Conservation (phyloP, 2,888 invertebrate genomes). For the Cheilosia urbana region DNA sequence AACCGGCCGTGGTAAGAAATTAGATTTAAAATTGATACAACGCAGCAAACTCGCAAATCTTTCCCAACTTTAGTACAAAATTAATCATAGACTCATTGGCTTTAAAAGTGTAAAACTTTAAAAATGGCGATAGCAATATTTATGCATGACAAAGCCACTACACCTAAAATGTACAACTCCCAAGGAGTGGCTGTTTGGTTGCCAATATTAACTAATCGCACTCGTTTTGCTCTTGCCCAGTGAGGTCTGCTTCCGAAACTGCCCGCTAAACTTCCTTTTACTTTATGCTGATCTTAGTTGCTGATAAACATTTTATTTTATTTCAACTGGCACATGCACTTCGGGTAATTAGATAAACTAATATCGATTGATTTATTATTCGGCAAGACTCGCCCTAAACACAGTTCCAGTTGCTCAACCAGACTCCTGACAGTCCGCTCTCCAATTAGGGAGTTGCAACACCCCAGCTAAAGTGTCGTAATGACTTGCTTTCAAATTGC, state of each 20-base stretch:
- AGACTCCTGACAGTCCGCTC: not conserved
- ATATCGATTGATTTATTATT: constrained; percentile 11
- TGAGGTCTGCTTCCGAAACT: constrained; percentile 5
- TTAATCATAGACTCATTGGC: not conserved
- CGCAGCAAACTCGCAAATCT: not conserved
- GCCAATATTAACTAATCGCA: not conserved
- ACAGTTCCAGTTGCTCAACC: not conserved
- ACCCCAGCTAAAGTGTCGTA: not conserved
- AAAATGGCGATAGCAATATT: constrained; percentile 19
- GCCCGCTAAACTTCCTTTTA: not conserved
- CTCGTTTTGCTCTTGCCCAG: not conserved
- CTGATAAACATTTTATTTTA: constrained; percentile 4
- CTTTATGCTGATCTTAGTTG: not conserved
- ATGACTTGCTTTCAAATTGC: constrained; percentile 11
- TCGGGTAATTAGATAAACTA: not conserved
- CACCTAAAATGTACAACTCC: not conserved
- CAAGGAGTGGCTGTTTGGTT: constrained; percentile 11
- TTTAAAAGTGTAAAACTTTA: constrained; percentile 4
- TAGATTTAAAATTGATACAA: not conserved
- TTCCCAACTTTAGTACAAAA: not conserved
- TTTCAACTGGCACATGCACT: not conserved
- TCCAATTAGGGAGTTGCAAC: constrained; percentile 5
- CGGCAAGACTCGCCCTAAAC: not conserved
- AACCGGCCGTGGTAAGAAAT: not conserved
- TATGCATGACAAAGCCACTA: not conserved